These are phyloP conservation scores for Synanthedon vespiformis DNA, from an alignment of 2,888 invertebrate genomes.

Conservation along the genomic window DNA sequence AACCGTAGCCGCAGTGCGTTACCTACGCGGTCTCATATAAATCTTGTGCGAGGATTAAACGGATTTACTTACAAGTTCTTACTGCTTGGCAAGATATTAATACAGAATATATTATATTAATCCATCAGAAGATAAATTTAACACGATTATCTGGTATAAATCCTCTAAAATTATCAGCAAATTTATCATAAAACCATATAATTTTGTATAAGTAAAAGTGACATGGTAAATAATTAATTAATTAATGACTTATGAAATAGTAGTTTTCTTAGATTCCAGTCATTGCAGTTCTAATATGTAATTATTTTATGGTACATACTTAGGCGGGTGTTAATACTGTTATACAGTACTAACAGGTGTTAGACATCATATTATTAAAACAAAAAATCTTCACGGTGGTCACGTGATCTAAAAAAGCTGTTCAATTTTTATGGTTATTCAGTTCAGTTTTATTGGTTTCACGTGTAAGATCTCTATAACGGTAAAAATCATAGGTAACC, in stretches of 20 bases:
- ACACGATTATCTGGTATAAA: not conserved
- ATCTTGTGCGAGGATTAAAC: slow-evolving; percentile 49
- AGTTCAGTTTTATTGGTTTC: no score
- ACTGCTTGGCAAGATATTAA: slow-evolving; percentile 42
- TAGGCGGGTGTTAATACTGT: no score
- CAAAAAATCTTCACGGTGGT: no score
- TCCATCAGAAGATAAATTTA: not conserved
- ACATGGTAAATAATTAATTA: not conserved
- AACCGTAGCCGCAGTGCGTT: slow-evolving; percentile 46
- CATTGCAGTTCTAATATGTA: no score
- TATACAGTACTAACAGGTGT: no score
- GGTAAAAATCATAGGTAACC: no score
- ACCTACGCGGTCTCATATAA: slow-evolving; percentile 47
- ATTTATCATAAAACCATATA: not conserved
- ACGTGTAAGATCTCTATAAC: no score
- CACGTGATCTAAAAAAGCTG: no score
- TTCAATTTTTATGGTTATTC: no score
- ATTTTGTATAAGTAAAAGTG: not conserved
- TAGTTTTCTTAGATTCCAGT: no score
- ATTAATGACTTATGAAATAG: not conserved
- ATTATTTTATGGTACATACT: no score
- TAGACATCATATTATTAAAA: no score
- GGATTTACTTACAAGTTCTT: slow-evolving; percentile 50
- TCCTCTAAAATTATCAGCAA: not conserved
- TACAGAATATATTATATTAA: slow-evolving; percentile 36